Percentiles rank a stretch among this genome's conserved stretches.
Evolutionary conservation across 2,113 vertebrate genomes (phyloP).

Genomic region (Pseudopipra pipra): DNA sequence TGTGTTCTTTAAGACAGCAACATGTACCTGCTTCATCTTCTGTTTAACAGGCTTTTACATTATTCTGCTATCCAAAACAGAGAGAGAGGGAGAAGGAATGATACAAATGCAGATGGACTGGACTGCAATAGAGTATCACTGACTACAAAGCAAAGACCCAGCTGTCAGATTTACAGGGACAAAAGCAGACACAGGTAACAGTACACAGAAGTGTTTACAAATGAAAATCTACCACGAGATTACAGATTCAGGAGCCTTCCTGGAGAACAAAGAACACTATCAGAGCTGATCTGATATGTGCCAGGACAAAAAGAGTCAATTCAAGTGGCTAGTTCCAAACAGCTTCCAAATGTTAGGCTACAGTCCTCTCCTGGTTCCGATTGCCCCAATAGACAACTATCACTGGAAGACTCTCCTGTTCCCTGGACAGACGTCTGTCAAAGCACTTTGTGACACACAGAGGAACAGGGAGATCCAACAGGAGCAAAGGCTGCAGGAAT

Average conservation of each 20-base stretch:
- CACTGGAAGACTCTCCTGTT: not conserved
- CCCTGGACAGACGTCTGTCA: not conserved
- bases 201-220: not conserved
- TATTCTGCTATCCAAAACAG: not conserved
- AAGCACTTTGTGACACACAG: not conserved
- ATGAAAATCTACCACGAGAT: not conserved
- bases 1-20: not conserved
- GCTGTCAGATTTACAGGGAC: not conserved
- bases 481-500: not conserved
- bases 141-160: not conserved
- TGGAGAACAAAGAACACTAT: not conserved
- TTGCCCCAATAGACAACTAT: rapidly evolving
- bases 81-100: not conserved
- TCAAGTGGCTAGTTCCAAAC: not conserved
- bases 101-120: not conserved
- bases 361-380: not conserved
- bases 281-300: not conserved
- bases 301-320: not conserved
- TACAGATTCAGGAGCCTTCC: not conserved
- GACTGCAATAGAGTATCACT: not conserved
- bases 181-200: not conserved
- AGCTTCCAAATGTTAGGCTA: not conserved
- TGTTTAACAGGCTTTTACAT: not conserved
- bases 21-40: not conserved
- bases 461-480: not conserved